Evolutionary conservation across 2,797 vertebrate genomes (phyloP), one percentile per base, ranked within the genome.

Genomic region (Sebastes kiyomatsui): DNA sequence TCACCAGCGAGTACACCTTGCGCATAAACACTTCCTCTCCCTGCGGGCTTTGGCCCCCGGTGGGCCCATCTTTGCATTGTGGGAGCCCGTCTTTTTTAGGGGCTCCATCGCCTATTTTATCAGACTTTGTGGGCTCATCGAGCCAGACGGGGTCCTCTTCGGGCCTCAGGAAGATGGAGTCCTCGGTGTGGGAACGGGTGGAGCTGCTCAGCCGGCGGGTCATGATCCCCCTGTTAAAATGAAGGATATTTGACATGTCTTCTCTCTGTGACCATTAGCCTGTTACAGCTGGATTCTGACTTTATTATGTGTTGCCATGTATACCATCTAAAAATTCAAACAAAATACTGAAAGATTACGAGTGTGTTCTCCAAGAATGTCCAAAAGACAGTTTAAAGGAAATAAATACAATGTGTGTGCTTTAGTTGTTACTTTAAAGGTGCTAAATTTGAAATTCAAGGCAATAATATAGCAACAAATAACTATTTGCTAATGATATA

Each of bases 81-180:
- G 58, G 74, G 25, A 84, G 74, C 10, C 23, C 12, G 1, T 92
- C 90, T 30, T 80, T 91, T 66, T 88, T 90, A 1, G 72, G 25
- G 46, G 59, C 68, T 65, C 84, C 38, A 1, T 93, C 89, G 0
- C 77, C 68, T 35, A 62, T 66, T 85, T 88, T 92, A 4, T 93
- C 90, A 9, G 60, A 61, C 75, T 84, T 94, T 73, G 91, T 72
- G 56, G 93, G 94, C 80, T 95, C 94, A 61, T 94, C 92, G 46
- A 95, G 78, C 94, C 94, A 95, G 77, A 94, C 92, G 0, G 94
- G 93, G 72, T 95, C 94, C 66, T 95, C 94, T 1, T 95, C 94
- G 0, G 94, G 94, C 88, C 86, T 90, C 62, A 95, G 84, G 80
- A 95, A 95, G 87, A 94, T 92, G 83, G 94, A 95, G 86, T 95